Evolutionary conservation across 1,140 invertebrate genomes (phyloP).

Genomic region (Fopius arisanus): DNA sequence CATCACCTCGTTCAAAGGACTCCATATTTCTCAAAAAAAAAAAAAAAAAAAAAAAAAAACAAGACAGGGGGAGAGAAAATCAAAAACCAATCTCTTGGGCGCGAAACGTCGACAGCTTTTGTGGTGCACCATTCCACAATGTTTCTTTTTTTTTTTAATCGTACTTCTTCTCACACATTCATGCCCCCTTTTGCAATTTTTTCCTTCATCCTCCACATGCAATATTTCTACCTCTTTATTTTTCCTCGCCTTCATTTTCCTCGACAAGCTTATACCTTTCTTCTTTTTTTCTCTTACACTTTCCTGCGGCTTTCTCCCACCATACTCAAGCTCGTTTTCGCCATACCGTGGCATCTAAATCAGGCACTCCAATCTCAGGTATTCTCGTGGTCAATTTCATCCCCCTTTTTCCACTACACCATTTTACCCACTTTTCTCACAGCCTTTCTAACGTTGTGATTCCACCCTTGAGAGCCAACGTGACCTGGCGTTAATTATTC

Average conservation of each 20-base stretch:
- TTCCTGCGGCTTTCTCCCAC: conserved; percentile 20
- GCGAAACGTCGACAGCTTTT: conserved; percentile 16
- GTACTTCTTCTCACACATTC: not conserved
- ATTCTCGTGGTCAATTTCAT: conserved; percentile 27
- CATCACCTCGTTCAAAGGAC: no score
- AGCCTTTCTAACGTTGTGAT: conserved; percentile 17
- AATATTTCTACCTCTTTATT: conserved; percentile 9
- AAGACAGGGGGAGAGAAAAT: no score
- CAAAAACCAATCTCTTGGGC: not conserved
- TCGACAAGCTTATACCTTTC: not conserved
- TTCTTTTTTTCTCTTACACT: no score
- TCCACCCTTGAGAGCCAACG: conserved; percentile 16
- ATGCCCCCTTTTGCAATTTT: no score
- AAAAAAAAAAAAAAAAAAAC: no score
- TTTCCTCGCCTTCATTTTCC: conserved; percentile 16
- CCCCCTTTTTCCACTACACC: not conserved
- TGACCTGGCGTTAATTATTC: conserved; percentile 44
- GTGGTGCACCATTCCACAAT: conserved; percentile 16
- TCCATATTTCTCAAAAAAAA: no score
- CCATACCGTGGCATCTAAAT: conserved; percentile 31
- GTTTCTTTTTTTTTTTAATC: conserved; percentile 7
- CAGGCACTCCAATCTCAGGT: conserved; percentile 40
- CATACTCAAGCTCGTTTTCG: conserved; percentile 12
- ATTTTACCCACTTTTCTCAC: conserved; percentile 13
- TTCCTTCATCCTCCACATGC: not conserved